Conservation (phyloP, 1,140 invertebrate species). For the Melipona quadrifasciata region DNA sequence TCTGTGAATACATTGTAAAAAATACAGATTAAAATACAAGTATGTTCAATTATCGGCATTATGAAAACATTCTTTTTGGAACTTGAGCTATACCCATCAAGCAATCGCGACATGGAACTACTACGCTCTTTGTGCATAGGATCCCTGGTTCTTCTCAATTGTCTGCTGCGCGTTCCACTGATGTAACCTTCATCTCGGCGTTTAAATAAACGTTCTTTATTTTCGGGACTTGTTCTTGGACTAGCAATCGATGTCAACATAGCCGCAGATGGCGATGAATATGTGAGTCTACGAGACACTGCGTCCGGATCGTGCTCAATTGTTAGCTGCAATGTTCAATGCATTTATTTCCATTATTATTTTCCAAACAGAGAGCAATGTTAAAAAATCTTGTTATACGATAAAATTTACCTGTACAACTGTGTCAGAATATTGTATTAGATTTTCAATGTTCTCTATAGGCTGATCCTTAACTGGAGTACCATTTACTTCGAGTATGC, state of each 20-base stretch:
- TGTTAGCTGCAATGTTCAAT: constrained; percentile 84
- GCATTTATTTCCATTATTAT: constrained; percentile 10
- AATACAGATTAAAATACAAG: background rate
- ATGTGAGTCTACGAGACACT: constrained; percentile 81
- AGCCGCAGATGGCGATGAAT: constrained; percentile 76
- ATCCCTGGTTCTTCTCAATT: constrained; percentile 82
- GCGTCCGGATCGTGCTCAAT: constrained; percentile 94
- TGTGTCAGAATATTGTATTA: constrained; percentile 88
- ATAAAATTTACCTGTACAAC: constrained; percentile 85
- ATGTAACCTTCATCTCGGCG: constrained; percentile 86
- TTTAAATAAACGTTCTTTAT: constrained; percentile 86
- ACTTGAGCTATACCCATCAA: constrained; percentile 85
- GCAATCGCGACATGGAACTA: constrained; percentile 91
- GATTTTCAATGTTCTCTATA: constrained; percentile 89
- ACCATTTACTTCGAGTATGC: constrained; percentile 96
- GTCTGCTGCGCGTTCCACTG: constrained; percentile 82
- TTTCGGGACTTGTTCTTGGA: constrained; percentile 79
- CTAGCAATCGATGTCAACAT: constrained; percentile 75
- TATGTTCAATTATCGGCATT: background rate
- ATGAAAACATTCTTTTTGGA: background rate
- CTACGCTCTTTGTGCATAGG: constrained; percentile 89
- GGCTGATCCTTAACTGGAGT: constrained; percentile 91
- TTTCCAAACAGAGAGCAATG: background rate
- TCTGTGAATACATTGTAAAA: constrained; percentile 69
- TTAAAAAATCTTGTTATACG: background rate